phyloP scores from a whole-genome alignment of 2,113 vertebrate genomes.

The Formicarius rufipectus region DNA sequence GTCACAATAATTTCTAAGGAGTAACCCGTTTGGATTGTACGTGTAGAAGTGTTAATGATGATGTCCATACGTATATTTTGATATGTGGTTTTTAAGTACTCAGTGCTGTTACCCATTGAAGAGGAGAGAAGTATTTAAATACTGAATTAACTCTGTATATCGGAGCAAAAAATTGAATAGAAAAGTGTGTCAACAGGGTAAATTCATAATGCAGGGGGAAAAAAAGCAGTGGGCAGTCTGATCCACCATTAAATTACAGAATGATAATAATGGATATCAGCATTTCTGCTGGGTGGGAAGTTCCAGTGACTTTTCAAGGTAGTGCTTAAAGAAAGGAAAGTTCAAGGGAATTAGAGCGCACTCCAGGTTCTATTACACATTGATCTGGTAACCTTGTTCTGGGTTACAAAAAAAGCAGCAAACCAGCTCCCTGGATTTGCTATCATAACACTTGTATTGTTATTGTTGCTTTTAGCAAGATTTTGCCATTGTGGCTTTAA shows the following conservation, averaged over 20 bases:
- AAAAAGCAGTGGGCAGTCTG: neutral
- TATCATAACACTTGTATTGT: rapidly evolving
- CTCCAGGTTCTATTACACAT: rapidly evolving
- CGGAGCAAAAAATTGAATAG: too few species aligned
- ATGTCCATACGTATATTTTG: rapidly evolving
- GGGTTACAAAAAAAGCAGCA: too few species aligned
- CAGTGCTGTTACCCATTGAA: neutral
- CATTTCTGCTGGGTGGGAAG: neutral
- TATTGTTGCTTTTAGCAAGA: neutral
- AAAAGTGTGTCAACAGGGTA: neutral
- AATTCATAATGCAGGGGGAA: rapidly evolving
- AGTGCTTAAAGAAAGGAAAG: neutral
- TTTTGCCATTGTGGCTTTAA: neutral
- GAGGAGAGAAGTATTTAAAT: neutral
- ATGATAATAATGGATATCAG: neutral
- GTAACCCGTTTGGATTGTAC: rapidly evolving
- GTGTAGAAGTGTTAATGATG: rapidly evolving
- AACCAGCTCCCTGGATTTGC: neutral
- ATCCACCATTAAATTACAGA: rapidly evolving
- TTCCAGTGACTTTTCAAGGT: neutral
- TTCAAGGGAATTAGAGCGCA: rapidly evolving
- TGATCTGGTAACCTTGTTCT: neutral
- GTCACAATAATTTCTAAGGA: rapidly evolving
- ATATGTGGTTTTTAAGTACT: rapidly evolving
- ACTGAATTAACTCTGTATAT: rapidly evolving